Conservation (phyloP, 37 sponge, comb jelly and placozoan genomes). For the Beroe ovata region DNA sequence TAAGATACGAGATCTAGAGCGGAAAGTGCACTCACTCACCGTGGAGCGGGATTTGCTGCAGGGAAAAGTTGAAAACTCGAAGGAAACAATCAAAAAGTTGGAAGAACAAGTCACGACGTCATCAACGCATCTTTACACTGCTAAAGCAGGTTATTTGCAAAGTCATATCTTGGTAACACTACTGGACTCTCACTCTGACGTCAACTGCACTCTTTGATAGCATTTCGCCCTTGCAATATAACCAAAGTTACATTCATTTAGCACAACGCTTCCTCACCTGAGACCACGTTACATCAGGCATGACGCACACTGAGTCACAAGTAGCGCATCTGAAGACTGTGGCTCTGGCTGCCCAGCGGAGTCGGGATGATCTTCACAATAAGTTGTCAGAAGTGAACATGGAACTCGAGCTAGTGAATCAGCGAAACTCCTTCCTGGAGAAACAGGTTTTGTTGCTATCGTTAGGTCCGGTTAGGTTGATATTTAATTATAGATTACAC, state of each 20-base stretch:
- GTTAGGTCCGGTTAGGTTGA: too few relatives aligned
- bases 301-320: conserved; percentile 59
- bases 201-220: too few relatives aligned
- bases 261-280: too few relatives aligned
- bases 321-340: conserved; percentile 49
- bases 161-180: too few relatives aligned
- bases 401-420: conserved; percentile 60
- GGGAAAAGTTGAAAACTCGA: conserved; percentile 8
- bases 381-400: conserved; percentile 36
- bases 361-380: conserved; percentile 49
- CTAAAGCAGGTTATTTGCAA: conserved; percentile 46
- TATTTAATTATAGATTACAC: too few relatives aligned
- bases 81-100: conserved; percentile 41
- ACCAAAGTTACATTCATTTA: too few relatives aligned
- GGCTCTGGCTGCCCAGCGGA: conserved; percentile 54
- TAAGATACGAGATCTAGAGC: conserved; percentile 15
- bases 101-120: conserved; percentile 51
- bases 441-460: too few relatives aligned
- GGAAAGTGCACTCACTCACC: conserved; percentile 38
- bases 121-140: conserved; percentile 47
- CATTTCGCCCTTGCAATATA: too few relatives aligned
- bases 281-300: conserved; percentile 11
- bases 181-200: too few relatives aligned
- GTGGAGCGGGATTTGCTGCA: conserved; percentile 43
- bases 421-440: conserved; percentile 57